phyloP scores from a whole-genome alignment of 2,888 invertebrate species.

The Protodeltote pygarga region DNA sequence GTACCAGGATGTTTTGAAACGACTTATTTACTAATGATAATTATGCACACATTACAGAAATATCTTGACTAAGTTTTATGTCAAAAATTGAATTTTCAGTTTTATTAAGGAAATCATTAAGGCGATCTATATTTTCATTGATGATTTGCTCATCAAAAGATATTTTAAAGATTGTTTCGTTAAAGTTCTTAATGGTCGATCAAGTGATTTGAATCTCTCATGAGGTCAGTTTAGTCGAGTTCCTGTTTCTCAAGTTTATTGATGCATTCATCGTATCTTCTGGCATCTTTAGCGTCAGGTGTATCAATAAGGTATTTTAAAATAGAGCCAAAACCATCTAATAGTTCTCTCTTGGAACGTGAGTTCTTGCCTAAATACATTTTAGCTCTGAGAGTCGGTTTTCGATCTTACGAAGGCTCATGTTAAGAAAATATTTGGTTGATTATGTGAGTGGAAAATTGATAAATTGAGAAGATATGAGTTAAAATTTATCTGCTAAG shows the following conservation, averaged over 20 bases:
- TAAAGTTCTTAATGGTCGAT: background rate
- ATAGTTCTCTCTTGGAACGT: constrained; percentile 46
- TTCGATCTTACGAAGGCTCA: background rate
- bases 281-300: constrained; percentile 37
- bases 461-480: too few species aligned
- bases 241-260: background rate
- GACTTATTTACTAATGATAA: too few species aligned
- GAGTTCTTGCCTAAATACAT: background rate
- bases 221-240: background rate
- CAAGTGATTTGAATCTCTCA: background rate
- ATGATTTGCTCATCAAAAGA: background rate
- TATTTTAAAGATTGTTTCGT: background rate
- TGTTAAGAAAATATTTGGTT: background rate
- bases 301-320: constrained; percentile 53
- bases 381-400: background rate
- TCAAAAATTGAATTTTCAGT: constrained; percentile 5
- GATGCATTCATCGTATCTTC: background rate
- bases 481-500: too few species aligned
- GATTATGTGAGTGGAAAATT: too few species aligned
- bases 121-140: background rate
- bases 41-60: too few species aligned
- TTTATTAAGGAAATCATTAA: background rate
- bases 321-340: constrained; percentile 37
- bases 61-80: background rate
- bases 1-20: too few species aligned